These are phyloP conservation scores for Lepidochrysops patricia DNA, from an alignment of 2,888 invertebrate genomes.

Conservation along the genomic window DNA sequence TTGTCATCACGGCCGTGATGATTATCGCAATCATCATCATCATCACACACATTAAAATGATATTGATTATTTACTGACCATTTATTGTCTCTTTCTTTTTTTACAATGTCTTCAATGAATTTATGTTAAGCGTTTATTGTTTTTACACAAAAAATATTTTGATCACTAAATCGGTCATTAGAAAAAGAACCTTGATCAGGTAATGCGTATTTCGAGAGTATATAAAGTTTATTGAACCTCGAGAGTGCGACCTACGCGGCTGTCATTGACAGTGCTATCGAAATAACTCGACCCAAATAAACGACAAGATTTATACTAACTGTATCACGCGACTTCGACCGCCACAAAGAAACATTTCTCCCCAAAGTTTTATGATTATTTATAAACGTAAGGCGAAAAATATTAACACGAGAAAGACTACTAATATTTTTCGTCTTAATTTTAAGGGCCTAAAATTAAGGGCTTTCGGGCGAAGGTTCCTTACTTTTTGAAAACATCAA, in stretches of 20 bases:
- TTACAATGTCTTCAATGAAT: too few relatives aligned
- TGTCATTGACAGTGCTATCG: conserved; percentile 21
- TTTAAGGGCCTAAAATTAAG: too few relatives aligned
- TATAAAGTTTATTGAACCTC: conserved; percentile 19
- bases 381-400: too few relatives aligned
- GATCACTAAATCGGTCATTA: neutral
- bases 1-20: neutral
- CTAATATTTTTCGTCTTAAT: too few relatives aligned
- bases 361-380: too few relatives aligned
- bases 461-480: too few relatives aligned
- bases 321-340: neutral
- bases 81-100: too few relatives aligned
- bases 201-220: neutral
- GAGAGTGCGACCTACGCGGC: conserved; percentile 16
- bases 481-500: too few relatives aligned
- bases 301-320: conserved; percentile 4
- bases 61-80: too few relatives aligned
- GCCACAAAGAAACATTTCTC: neutral
- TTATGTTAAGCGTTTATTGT: too few relatives aligned
- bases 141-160: neutral
- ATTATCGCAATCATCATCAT: neutral
- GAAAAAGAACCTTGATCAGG: neutral
- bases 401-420: too few relatives aligned
- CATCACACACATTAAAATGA: too few relatives aligned
- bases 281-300: conserved; percentile 21